phyloP scores from a whole-genome alignment of 2,888 invertebrate genomes.

The Nematopogon swammerdamellus region DNA sequence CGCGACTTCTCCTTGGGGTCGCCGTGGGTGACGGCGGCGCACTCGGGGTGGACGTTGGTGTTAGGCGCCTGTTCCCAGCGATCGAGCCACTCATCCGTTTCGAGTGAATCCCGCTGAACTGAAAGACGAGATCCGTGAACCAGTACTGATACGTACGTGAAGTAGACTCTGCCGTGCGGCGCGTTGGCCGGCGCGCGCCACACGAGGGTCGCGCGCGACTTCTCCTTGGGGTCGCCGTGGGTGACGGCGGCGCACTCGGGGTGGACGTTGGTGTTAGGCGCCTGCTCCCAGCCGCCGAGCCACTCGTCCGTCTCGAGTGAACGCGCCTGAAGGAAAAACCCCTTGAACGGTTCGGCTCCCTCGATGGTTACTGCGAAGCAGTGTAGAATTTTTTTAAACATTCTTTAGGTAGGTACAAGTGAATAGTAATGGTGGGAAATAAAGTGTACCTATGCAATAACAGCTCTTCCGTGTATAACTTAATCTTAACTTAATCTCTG shows the following conservation, averaged over 20 bases:
- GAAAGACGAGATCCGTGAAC: no score
- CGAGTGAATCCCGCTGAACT: no score
- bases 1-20: slow-evolving; percentile 71
- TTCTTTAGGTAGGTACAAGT: neutral
- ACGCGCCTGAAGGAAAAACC: slow-evolving; percentile 81
- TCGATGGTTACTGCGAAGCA: slow-evolving; percentile 51
- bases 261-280: slow-evolving; percentile 71
- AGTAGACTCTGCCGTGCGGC: slow-evolving; percentile 43
- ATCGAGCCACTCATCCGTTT: no score
- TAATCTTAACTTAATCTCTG: no score
- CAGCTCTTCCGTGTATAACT: no score
- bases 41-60: no score
- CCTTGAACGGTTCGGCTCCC: slow-evolving; percentile 64
- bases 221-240: slow-evolving; percentile 73
- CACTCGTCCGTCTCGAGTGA: slow-evolving; percentile 69
- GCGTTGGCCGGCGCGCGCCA: slow-evolving; percentile 71
- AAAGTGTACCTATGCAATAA: no score
- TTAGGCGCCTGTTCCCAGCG: no score
- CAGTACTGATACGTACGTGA: slow-evolving; percentile 79
- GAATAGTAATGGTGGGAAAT: neutral
- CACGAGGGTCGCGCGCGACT: slow-evolving; percentile 66
- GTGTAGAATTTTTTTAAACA: no score
- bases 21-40: slow-evolving; percentile 77
- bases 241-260: slow-evolving; percentile 79
- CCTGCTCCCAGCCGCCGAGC: slow-evolving; percentile 71